Evolutionary conservation across 2,797 vertebrate genomes (phyloP).

Genomic region (Lophius americanus): DNA sequence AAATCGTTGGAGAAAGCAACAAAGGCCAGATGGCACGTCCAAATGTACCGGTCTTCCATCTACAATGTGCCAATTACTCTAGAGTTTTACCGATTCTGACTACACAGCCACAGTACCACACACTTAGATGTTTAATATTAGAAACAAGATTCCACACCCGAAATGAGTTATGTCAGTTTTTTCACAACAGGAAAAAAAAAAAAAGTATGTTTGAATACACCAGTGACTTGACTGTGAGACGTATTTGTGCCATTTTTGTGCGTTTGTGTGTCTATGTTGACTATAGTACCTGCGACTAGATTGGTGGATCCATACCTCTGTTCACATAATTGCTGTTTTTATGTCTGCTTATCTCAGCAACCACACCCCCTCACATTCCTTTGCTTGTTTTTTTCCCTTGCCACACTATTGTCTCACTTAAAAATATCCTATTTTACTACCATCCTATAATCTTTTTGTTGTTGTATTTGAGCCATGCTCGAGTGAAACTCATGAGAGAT

Average conservation of each 20-base stretch:
- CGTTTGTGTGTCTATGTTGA: constrained; percentile 34
- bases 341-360: constrained; percentile 69
- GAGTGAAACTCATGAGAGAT: constrained; percentile 42
- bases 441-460: constrained; percentile 14
- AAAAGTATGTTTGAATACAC: constrained; percentile 27
- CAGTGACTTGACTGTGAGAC: constrained; percentile 24
- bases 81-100: constrained; percentile 26
- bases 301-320: constrained; percentile 67
- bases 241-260: constrained; percentile 2
- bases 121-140: constrained; percentile 42
- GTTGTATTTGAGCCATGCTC: constrained; percentile 8
- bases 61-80: constrained; percentile 58
- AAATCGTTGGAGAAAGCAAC: constrained; percentile 57
- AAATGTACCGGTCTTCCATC: constrained; percentile 65
- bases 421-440: constrained; percentile 32
- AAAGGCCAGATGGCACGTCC: constrained; percentile 74
- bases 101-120: constrained; percentile 23
- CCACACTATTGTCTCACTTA: constrained; percentile 39
- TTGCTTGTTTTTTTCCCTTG: constrained; percentile 24
- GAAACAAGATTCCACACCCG: constrained; percentile 47
- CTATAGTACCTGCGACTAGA: constrained; percentile 52
- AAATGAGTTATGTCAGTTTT: constrained; percentile 47
- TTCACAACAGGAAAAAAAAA: constrained; percentile 35
- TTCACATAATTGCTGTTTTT: constrained; percentile 79
- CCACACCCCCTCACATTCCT: constrained; percentile 69